Evolutionary conservation across 1,140 invertebrate genomes (phyloP).

Genomic region (Choristoneura fumiferana): DNA sequence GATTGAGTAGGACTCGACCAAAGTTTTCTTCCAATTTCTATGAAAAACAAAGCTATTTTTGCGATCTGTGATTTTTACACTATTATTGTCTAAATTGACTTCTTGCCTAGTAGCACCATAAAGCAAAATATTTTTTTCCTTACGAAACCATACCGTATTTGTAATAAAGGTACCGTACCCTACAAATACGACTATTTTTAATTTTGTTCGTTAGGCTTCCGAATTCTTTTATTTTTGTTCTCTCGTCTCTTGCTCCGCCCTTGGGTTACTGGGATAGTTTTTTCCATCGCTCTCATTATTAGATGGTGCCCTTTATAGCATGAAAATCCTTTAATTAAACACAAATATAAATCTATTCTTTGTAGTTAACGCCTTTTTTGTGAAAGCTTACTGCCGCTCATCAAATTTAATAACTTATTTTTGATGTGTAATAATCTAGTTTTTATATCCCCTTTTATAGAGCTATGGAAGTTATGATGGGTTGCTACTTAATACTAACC

Average conservation of each 20-base stretch:
- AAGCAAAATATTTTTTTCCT: no score
- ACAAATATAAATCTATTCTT: constrained; percentile 58
- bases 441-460: constrained; percentile 28
- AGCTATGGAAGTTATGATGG: no score
- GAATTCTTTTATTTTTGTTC: constrained; percentile 34
- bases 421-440: constrained; percentile 45
- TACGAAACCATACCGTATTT: no score
- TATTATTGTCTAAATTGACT: no score
- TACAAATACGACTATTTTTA: neutral
- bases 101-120: no score
- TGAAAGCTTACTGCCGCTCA: constrained; percentile 56
- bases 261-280: constrained; percentile 21
- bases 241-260: constrained; percentile 27
- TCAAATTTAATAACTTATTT: constrained; percentile 60
- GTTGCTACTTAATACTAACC: no score
- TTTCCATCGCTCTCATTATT: constrained; percentile 43
- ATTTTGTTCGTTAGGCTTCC: constrained; percentile 32
- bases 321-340: constrained; percentile 69
- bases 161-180: no score
- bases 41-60: no score
- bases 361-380: constrained; percentile 59
- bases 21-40: no score
- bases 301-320: constrained; percentile 49
- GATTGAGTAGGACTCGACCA: no score
- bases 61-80: no score